Evolutionary conservation across 2,113 vertebrate genomes (phyloP), one percentile per base, ranked within the genome.

Genomic region (Cheilinus undulatus): DNA sequence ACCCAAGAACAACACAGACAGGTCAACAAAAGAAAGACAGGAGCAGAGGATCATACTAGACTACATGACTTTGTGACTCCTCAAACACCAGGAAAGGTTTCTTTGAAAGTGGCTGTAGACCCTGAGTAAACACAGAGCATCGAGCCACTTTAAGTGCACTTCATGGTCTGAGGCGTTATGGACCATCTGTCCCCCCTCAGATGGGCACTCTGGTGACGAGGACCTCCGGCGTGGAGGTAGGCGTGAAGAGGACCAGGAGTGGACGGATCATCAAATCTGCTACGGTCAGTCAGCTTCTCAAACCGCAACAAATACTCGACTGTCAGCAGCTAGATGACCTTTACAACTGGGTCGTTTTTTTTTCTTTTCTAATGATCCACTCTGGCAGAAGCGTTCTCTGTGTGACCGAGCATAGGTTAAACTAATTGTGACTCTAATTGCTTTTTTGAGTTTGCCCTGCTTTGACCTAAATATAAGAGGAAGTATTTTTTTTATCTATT

Each of bases 211-310:
- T 94, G 84, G 89, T 93, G 53, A 92, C n/a, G 62, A 92, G 88
- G 81, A 94, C 94, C 0, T 92, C 93, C 56, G 87, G 93, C 51
- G 84, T 94, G 69, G 84, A 91, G 23, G n/a, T 95, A 69, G 84
- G 87, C 3, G 80, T 90, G 70, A 94, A 94, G 88, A 96, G 92
- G 90, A 96, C 95, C 64, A 93, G 96, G 83, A 97, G 96, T 73
- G 95, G 95, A 20, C 94, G 89, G 56, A 68, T 94, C 60, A 72
- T 86, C 40, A 77, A 22, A 30, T 65, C 80, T n/a, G 42, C 66
- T 7, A 58, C 68, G 86, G 88, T 88, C 50, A 83, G 89, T 87
- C 27, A 43, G 7, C 20, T 36, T 4, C 28, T 83, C 20, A 56
- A 22, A 24, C 20, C 40, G 49, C 64, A 51, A 40, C 15, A n/a